Evolutionary conservation across 2,888 invertebrate genomes (phyloP).

Genomic region (Torymus tubicola): DNA sequence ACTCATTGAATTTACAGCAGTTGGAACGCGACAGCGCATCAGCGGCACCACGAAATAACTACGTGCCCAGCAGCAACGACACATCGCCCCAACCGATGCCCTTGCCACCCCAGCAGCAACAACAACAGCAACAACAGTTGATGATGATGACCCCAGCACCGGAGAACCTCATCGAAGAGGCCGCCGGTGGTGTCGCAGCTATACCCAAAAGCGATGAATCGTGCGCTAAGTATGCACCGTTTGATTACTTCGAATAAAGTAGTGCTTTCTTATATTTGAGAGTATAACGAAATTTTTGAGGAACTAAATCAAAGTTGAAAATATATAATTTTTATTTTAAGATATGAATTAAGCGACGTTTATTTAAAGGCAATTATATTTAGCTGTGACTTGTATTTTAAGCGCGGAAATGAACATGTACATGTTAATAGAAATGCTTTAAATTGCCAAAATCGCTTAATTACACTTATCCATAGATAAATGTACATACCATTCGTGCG

Average conservation of each 20-base stretch:
- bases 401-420: too few relatives aligned
- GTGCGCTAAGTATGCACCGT: constrained; percentile 15
- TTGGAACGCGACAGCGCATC: too few relatives aligned
- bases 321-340: constrained; percentile 1
- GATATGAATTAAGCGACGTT: neutral
- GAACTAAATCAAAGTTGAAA: neutral
- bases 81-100: constrained; percentile 20
- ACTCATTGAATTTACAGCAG: constrained; percentile 66
- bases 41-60: constrained; percentile 66
- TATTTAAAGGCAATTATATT: too few relatives aligned
- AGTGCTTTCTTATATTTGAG: too few relatives aligned
- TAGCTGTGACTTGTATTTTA: too few relatives aligned
- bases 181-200: neutral
- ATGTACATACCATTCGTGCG: too few relatives aligned
- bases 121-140: constrained; percentile 60
- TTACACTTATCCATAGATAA: too few relatives aligned
- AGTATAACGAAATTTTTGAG: too few relatives aligned
- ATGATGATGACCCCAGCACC: neutral
- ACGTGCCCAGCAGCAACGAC: constrained; percentile 67
- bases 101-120: constrained; percentile 20
- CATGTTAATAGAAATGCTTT: too few relatives aligned
- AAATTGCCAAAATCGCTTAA: too few relatives aligned
- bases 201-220: constrained; percentile 11
- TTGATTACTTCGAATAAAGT: neutral
- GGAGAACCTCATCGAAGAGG: neutral